Evolutionary conservation across 1,140 invertebrate species (phyloP), one percentile per base, ranked within the genome.

Genomic region (Dendroctonus valens): DNA sequence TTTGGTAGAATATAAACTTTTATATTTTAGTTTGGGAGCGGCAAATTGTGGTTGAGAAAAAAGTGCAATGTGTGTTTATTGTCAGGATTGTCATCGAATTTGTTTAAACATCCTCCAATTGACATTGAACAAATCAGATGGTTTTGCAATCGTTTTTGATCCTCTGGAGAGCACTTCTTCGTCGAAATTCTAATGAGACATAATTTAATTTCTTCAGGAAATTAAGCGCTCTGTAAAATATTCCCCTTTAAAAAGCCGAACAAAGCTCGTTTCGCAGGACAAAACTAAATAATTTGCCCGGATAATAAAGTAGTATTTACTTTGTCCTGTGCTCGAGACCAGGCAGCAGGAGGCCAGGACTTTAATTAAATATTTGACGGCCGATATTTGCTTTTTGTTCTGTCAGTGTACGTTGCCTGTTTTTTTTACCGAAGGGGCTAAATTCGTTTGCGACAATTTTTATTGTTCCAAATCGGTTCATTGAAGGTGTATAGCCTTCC

Each of bases 361-460:
- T 65, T 58, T 65, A 65, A 65, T 65, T 65, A 65, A 65, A 65
- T 65, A 65, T 65, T 65, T 65, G 63, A 65, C 41, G 61, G 44
- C 6, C 51, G 61, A 63, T 63, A 46, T 63, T 63, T 63, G 51
- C 61, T 59, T 63, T 55, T 52, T 41, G 50, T 52, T 26, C 50
- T 26, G 44, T 9, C 12, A 9, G 44, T 26, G 50, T 51, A 46
- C 41, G 51, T 8, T 49, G 51, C 49, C 38, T n/a, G 40, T 44
- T 63, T 15, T 53, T 54, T 52, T 41, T 26, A 26, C 37, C 44
- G n/a, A 51, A 50, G 6, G 60, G 53, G 53, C 41, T 55, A 38
- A 55, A 55, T 55, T 39, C 53, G 38, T n/a, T 55, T 55, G 26
- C 26, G 26, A 26, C 26, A 26, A 26, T 26, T 26, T 26, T 26